These are phyloP conservation scores for Enteromius mattozi DNA, from an alignment of 2,797 vertebrate species.

Conservation along the genomic window DNA sequence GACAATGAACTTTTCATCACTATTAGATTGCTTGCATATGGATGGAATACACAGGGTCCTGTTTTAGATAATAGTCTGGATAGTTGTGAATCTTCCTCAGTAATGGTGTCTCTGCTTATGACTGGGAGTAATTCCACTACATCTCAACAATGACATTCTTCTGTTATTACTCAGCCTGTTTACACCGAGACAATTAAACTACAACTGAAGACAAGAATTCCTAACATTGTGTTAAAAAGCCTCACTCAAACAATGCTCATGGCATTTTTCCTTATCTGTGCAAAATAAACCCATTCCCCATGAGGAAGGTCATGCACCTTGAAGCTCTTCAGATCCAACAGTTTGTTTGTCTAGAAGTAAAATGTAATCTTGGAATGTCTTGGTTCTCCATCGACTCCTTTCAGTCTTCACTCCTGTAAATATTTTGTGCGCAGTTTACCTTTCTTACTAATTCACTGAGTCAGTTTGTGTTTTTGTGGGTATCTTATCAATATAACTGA, in stretches of 20 bases:
- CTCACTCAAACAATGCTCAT: conserved; percentile 21
- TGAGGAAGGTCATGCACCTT: conserved; percentile 31
- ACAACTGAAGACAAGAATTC: conserved; percentile 38
- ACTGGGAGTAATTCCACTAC: conserved; percentile 9
- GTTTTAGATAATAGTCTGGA: background rate
- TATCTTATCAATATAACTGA: conserved; percentile 8
- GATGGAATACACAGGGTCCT: background rate
- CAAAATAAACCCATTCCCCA: conserved; percentile 34
- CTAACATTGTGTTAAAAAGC: conserved; percentile 29
- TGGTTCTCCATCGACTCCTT: conserved; percentile 34
- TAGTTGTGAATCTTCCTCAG: background rate
- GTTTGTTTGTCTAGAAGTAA: conserved; percentile 63
- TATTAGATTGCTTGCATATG: background rate
- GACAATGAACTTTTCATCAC: background rate
- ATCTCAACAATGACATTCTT: conserved; percentile 33
- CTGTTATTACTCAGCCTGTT: conserved; percentile 15
- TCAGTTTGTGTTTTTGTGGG: background rate
- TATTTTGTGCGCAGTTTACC: conserved; percentile 40
- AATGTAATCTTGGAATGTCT: conserved; percentile 60
- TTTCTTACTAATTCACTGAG: background rate
- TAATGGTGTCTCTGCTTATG: background rate
- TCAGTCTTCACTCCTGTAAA: conserved; percentile 47
- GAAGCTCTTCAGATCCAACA: conserved; percentile 11
- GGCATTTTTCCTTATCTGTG: conserved; percentile 44
- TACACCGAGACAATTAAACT: conserved; percentile 18